These are phyloP conservation scores for Aspidapion aeneum DNA, from an alignment of 2,888 invertebrate genomes.

Conservation along the genomic window DNA sequence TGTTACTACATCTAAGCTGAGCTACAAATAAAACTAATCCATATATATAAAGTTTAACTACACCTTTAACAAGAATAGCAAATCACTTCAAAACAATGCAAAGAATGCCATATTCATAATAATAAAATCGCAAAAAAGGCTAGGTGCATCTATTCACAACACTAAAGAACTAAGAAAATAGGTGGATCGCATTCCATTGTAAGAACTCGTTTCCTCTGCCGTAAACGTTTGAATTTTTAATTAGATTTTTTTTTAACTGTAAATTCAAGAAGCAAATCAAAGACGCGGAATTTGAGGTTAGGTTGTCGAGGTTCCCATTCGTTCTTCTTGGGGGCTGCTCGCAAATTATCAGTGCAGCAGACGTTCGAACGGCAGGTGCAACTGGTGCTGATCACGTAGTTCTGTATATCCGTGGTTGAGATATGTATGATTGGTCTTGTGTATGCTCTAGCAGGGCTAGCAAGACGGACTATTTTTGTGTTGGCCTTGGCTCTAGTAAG, in stretches of 20 bases:
- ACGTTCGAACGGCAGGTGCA: too few relatives aligned
- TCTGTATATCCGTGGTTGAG: too few relatives aligned
- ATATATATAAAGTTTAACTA: neutral
- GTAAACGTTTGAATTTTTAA: slow-evolving; percentile 18
- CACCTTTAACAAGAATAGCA: neutral
- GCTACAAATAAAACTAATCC: too few relatives aligned
- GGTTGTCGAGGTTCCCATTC: neutral
- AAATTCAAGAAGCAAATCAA: neutral
- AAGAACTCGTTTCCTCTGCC: slow-evolving; percentile 20
- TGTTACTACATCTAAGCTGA: too few relatives aligned
- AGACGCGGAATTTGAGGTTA: neutral
- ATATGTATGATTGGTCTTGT: too few relatives aligned
- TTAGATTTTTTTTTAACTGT: neutral
- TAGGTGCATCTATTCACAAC: neutral
- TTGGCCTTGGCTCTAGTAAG: too few relatives aligned
- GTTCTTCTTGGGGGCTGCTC: neutral
- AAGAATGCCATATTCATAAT: neutral
- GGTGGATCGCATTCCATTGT: slow-evolving; percentile 21
- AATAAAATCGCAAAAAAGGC: neutral
- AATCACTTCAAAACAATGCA: neutral
- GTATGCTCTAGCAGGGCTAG: too few relatives aligned
- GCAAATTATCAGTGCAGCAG: neutral
- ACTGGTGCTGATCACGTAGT: too few relatives aligned
- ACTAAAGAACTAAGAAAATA: neutral
- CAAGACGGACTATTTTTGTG: too few relatives aligned